Evolutionary conservation across 2,888 invertebrate species (phyloP).

Genomic region (Pseudanteris insignis): DNA sequence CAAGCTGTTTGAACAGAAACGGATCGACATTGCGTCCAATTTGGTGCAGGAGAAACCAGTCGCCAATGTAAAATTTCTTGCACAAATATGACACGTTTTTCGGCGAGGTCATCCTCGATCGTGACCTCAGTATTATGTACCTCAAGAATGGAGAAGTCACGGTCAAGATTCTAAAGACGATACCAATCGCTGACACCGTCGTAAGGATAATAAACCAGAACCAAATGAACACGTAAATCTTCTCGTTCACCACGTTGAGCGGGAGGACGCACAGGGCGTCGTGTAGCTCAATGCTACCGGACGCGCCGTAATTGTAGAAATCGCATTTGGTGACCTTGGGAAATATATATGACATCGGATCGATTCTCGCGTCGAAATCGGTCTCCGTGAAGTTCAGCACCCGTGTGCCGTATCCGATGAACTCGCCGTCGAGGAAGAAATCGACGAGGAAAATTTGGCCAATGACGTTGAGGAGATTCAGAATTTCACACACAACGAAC

Average conservation of each 20-base stretch:
- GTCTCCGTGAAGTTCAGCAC: slow-evolving; percentile 86
- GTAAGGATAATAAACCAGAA: slow-evolving; percentile 91
- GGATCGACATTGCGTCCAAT: slow-evolving; percentile 93
- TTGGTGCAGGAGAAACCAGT: slow-evolving; percentile 93
- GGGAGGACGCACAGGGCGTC: slow-evolving; percentile 91
- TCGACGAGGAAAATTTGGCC: slow-evolving; percentile 94
- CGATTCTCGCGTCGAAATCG: slow-evolving; percentile 81
- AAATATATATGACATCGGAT: slow-evolving; percentile 87
- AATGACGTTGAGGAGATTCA: slow-evolving; percentile 89
- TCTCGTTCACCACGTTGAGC: slow-evolving; percentile 92
- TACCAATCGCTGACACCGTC: slow-evolving; percentile 80
- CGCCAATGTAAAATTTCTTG: slow-evolving; percentile 84
- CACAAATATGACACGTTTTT: slow-evolving; percentile 74
- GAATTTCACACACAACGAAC: slow-evolving; percentile 86
- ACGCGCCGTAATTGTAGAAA: slow-evolving; percentile 95
- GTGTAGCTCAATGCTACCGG: slow-evolving; percentile 89
- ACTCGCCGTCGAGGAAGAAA: slow-evolving; percentile 88
- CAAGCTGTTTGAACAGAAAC: not conserved
- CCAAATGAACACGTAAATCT: slow-evolving; percentile 93
- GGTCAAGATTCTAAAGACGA: slow-evolving; percentile 77
- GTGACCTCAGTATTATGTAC: slow-evolving; percentile 72
- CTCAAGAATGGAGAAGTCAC: slow-evolving; percentile 80
- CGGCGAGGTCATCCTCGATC: not conserved
- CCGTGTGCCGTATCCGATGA: slow-evolving; percentile 89
- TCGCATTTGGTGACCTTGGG: slow-evolving; percentile 94